Conservation (phyloP, 2,113 vertebrate species). For the Chrysochloris asiatica region DNA sequence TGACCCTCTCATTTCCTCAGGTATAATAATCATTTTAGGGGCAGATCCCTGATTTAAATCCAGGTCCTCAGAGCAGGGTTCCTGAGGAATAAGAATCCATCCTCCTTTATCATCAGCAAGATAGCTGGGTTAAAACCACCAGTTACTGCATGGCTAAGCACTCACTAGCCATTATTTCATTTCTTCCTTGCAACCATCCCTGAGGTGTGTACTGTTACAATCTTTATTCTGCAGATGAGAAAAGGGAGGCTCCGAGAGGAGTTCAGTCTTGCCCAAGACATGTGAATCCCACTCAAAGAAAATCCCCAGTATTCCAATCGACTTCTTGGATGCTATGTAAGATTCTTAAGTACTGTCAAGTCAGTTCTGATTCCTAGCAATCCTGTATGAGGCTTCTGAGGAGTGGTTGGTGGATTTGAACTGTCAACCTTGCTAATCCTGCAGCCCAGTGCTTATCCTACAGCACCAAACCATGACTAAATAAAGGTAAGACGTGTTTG, state of each 20-base stretch:
- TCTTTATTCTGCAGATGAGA: background rate
- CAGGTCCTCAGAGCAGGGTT: background rate
- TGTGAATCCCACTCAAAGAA: background rate
- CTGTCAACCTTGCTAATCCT: too few relatives aligned
- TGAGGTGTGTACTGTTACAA: background rate
- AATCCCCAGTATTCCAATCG: background rate
- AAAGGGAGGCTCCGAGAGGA: background rate
- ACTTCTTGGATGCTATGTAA: background rate
- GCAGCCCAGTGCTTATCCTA: too few relatives aligned
- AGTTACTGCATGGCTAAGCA: background rate
- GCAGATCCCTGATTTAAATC: background rate
- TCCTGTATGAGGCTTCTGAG: too few relatives aligned
- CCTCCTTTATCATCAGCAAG: background rate
- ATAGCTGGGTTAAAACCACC: background rate
- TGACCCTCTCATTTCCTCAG: background rate
- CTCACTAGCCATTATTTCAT: background rate
- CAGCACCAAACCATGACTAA: background rate
- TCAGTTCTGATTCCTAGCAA: too few relatives aligned
- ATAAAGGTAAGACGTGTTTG: background rate
- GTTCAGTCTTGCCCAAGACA: background rate
- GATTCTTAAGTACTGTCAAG: too few relatives aligned
- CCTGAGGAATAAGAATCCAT: background rate
- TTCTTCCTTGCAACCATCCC: background rate
- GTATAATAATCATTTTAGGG: background rate
- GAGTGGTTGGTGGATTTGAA: too few relatives aligned